Evolutionary conservation across 2,888 invertebrate species (phyloP).

Genomic region (Nomada ruficornis): DNA sequence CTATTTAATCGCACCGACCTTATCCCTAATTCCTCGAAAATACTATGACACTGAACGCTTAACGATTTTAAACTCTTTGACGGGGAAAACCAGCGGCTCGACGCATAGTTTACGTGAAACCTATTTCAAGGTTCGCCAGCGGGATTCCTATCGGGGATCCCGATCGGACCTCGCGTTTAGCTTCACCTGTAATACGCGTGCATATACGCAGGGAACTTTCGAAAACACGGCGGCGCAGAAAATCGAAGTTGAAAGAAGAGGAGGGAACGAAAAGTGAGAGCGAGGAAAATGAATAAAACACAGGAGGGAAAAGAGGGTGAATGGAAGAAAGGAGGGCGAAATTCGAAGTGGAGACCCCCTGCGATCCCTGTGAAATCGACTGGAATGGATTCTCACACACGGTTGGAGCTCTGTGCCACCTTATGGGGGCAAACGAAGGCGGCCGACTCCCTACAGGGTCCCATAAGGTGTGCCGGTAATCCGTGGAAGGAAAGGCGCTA

Average conservation of each 20-base stretch:
- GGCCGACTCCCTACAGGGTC: conserved; percentile 65
- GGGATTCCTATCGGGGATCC: conserved; percentile 40
- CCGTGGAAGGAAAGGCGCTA: conserved; percentile 54
- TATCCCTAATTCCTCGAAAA: not conserved
- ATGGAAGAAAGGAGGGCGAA: conserved; percentile 34
- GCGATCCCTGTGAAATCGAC: conserved; percentile 79
- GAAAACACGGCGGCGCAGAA: not conserved
- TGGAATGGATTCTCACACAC: conserved; percentile 83
- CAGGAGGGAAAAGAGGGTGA: conserved; percentile 10
- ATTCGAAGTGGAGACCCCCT: conserved; percentile 48
- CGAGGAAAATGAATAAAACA: conserved; percentile 11
- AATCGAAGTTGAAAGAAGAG: not conserved
- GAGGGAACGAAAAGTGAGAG: not conserved
- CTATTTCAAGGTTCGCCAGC: conserved; percentile 31
- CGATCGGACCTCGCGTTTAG: conserved; percentile 24
- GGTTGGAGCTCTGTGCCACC: conserved; percentile 81
- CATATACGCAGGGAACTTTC: conserved; percentile 4
- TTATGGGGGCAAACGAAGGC: conserved; percentile 75
- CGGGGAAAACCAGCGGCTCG: not conserved
- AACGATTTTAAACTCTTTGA: not conserved
- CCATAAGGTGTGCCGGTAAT: conserved; percentile 59
- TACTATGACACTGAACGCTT: not conserved
- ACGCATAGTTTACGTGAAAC: conserved; percentile 28
- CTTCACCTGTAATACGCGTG: not conserved
- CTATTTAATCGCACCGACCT: too few species aligned